Evolutionary conservation across 2,113 vertebrate species (phyloP), one percentile per base, ranked within the genome.

Genomic region (Gorsachius goisagi): DNA sequence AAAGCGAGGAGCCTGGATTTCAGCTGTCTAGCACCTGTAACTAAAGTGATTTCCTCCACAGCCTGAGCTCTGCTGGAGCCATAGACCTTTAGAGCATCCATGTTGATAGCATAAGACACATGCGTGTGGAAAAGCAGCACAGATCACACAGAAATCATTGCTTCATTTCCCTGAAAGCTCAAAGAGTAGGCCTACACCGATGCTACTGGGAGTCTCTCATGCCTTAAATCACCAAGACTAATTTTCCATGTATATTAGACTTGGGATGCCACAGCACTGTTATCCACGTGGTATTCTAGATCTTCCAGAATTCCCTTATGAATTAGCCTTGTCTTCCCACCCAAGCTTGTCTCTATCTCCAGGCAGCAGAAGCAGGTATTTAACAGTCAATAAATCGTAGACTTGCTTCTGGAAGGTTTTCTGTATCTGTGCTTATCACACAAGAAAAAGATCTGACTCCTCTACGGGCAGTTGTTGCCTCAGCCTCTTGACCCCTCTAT

Each of bases 181-280:
- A 47, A 9, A 28, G 26, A 41, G 6, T 66, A 5, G 27, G 30
- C 10, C 47, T 59, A 18, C 35, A 20, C n/a, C 22, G 18, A 2
- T 15, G 37, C 9, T 59, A 14, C 60, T 78, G n/a, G 35, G 67
- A 26, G 82, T 82, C 28, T n/a, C 9, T 85, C 49, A 9, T 60
- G 33, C 27, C 56, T 74, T 66, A 50, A 32, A 53, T 33, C 27
- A 45, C 35, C 49, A 33, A 52, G 58, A 27, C 12, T 68, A 7
- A n/a, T 85, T 78, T 81, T 50, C 28, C 17, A 6, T 3, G 0
- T 28, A 0, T 22, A 0, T 35, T 35, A 60, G 30, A 12, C 26
- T 78, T 81, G 26, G 19, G 30, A 35, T 30, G 16, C 6, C 49
- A 30, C 53, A 73, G 39, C 5, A 4, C 26, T 41, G 5, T 28